Evolutionary conservation across 2,113 vertebrate species (phyloP).

Genomic region (Anoplopoma fimbria): DNA sequence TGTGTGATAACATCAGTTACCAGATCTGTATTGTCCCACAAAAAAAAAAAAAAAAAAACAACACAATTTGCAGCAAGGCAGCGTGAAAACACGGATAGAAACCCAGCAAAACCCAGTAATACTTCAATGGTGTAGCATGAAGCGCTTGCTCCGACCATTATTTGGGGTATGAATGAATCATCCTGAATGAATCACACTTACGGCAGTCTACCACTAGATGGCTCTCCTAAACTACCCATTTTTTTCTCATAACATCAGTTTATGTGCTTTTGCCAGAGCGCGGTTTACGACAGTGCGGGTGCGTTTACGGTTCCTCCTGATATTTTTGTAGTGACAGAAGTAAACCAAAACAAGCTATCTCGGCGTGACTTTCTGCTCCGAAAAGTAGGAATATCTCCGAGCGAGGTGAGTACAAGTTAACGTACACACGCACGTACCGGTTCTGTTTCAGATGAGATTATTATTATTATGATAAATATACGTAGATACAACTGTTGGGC

Average conservation of each 20-base stretch:
- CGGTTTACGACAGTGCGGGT: slow-evolving; percentile 56
- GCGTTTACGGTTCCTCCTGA: slow-evolving; percentile 47
- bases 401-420: slow-evolving; percentile 4
- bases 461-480: too few species aligned
- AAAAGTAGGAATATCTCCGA: not conserved
- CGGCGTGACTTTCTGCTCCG: not conserved
- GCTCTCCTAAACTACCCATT: not conserved
- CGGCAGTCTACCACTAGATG: slow-evolving; percentile 42
- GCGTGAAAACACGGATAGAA: not conserved
- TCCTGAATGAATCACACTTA: slow-evolving; percentile 19
- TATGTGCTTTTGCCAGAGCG: not conserved
- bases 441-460: too few species aligned
- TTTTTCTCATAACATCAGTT: not conserved
- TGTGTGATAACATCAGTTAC: not conserved
- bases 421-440: too few species aligned
- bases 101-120: not conserved
- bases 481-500: not conserved
- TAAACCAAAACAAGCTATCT: slow-evolving; percentile 57
- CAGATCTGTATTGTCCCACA: not conserved
- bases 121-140: not conserved
- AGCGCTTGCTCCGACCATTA: not conserved
- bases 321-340: not conserved
- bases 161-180: slow-evolving; percentile 45
- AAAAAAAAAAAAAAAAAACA: too few species aligned
- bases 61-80: not conserved